Percentiles rank a stretch among this genome's conserved stretches.
These are phyloP conservation scores for Anguilla marmorata DNA, from an alignment of 2,797 vertebrate species.

Conservation along the genomic window DNA sequence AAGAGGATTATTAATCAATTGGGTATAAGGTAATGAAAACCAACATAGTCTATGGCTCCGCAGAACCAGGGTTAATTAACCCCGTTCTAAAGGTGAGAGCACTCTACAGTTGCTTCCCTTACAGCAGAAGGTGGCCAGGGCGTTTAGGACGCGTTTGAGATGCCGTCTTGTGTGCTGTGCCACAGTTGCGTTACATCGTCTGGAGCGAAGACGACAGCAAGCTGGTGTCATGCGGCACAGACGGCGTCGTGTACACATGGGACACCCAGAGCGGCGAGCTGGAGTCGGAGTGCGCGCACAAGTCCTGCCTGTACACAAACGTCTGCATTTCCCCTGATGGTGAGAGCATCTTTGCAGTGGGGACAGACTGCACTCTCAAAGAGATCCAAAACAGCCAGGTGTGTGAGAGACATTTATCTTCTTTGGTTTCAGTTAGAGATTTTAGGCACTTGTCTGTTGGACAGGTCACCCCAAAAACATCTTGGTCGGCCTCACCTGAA, in stretches of 20 bases:
- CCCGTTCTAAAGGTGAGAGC: background rate
- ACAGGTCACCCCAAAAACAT: background rate
- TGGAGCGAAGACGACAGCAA: conserved; percentile 86
- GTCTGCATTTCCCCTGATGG: conserved; percentile 77
- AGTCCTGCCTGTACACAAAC: conserved; percentile 82
- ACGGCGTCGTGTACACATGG: conserved; percentile 91
- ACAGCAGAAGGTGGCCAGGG: background rate
- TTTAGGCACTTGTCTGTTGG: background rate
- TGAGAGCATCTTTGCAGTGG: conserved; percentile 84
- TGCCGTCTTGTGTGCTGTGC: background rate
- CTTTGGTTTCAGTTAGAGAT: background rate
- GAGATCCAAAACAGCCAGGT: conserved; percentile 88
- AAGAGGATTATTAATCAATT: too few relatives aligned
- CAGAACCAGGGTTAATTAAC: background rate
- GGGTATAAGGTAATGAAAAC: too few relatives aligned
- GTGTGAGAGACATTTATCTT: conserved; percentile 24
- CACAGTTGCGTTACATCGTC: conserved; percentile 76
- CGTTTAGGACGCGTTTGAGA: background rate
- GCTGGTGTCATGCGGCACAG: conserved; percentile 86
- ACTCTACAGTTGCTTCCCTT: background rate
- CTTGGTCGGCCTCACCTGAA: background rate
- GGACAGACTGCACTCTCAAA: conserved; percentile 85
- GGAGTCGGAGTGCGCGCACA: conserved; percentile 84
- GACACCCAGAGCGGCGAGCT: conserved; percentile 77
- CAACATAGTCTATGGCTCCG: too few relatives aligned